Evolutionary conservation across 2,113 vertebrate genomes (phyloP), one percentile per base, ranked within the genome.

Genomic region (Rhagologus leucostigma): DNA sequence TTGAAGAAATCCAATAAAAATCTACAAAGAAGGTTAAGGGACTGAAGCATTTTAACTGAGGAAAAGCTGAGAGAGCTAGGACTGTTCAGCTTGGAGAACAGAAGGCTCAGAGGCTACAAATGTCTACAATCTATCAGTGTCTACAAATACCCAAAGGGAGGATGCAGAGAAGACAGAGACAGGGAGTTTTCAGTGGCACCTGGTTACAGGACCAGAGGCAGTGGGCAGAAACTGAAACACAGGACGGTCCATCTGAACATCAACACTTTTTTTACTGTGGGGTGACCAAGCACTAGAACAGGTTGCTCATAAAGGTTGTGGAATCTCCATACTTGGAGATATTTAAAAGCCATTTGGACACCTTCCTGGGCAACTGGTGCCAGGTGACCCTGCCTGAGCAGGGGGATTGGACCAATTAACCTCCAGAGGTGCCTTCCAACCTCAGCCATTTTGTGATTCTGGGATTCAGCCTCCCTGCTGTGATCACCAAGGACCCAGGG

Each of bases 321-420:
- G 16, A 70, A 52, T 64, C 21, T 84, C 21, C 20, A 19, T 35
- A 11, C 9, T 53, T 39, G 11, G 13, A 68, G 16, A 44, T 50
- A 39, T 29, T 79, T 7, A 79, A 75, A 85, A 87, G 7, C 5
- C 0, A 0, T 39, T 32, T 60, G 7, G 22, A 59, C 6, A 32
- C 0, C 1, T 9, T 30, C 24, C 64, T 67, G 32, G 18, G 4
- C 5, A 78, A 19, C 2, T 19, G 26, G 7, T 3, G 74, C 12
- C 24, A 68, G 7, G 1, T 35, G 6, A 10, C 30, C 19, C 33
- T 82, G 11, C 17, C 33, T 42, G 20, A 82, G 33, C 9, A 33
- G 7, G 2, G 11, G 2, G 3, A 1, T 23, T 71, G 42, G 9
- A 37, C 4, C 7, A 73, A 20, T 29, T 42, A 49, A 55, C 16